phyloP scores from a whole-genome alignment of 2,888 invertebrate genomes.

The Xanthia togata region DNA sequence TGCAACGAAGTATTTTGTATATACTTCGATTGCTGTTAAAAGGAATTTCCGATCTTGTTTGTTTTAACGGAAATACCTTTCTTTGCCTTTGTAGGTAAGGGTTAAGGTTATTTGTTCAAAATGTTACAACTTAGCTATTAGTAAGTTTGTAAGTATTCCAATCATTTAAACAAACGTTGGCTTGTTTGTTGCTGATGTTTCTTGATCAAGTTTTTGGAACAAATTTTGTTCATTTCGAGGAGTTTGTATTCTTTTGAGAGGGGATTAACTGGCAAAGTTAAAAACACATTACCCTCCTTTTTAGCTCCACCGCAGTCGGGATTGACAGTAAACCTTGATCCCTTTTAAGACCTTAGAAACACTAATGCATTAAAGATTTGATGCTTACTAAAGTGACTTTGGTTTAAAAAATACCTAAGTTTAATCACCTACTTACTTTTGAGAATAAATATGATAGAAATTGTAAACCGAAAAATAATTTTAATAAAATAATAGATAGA shows the following conservation, averaged over 20 bases:
- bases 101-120: constrained; percentile 35
- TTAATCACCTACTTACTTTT: too few species aligned
- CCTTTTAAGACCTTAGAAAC: neutral
- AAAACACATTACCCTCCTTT: neutral
- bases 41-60: constrained; percentile 12
- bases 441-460: too few species aligned
- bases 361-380: too few species aligned
- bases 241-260: neutral
- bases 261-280: neutral
- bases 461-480: too few species aligned
- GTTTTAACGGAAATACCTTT: constrained; percentile 21
- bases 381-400: too few species aligned
- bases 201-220: neutral
- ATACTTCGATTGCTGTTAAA: constrained; percentile 4
- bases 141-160: constrained; percentile 50
- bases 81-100: constrained; percentile 25
- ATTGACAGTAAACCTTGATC: neutral
- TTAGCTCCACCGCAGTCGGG: too few species aligned
- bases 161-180: constrained; percentile 46
- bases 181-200: constrained; percentile 5
- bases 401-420: too few species aligned
- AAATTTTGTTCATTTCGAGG: neutral
- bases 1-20: neutral
- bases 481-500: too few species aligned
- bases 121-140: constrained; percentile 28